Percentiles rank a stretch among this genome's conserved stretches.
phyloP scores from a whole-genome alignment of 2,797 vertebrate genomes.

The Phoeniculus purpureus region DNA sequence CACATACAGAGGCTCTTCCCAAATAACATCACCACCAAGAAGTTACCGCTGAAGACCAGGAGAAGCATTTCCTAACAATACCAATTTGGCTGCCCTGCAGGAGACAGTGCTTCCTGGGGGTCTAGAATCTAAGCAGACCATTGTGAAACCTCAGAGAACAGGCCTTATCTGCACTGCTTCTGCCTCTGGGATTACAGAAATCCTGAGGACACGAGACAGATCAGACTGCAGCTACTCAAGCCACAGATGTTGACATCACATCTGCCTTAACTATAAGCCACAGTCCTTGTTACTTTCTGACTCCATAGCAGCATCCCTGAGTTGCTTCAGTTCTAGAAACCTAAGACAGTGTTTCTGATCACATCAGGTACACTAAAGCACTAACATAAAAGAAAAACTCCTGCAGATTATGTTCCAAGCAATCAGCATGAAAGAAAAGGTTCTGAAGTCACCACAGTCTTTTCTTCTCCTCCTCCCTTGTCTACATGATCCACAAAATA shows the following conservation, averaged over 20 bases:
- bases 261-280: constrained; percentile 17
- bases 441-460: background rate
- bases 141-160: constrained; percentile 37
- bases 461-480: background rate
- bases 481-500: background rate
- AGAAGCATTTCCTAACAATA: background rate
- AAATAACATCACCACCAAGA: background rate
- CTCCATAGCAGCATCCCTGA: background rate
- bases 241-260: constrained; percentile 23
- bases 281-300: background rate
- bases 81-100: background rate
- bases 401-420: background rate
- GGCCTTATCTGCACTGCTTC: constrained; percentile 30
- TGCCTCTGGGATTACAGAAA: constrained; percentile 40
- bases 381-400: background rate
- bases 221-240: constrained; percentile 13
- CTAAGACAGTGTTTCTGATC: background rate
- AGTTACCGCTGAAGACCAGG: background rate
- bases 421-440: background rate
- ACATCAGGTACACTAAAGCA: background rate
- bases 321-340: background rate
- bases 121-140: constrained; percentile 7
- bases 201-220: constrained; percentile 21
- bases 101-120: constrained; percentile 14
- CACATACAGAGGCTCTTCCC: background rate